Evolutionary conservation across 1,140 invertebrate genomes (phyloP), one percentile per base, ranked within the genome.

Genomic region (Luehdorfia chinensis): DNA sequence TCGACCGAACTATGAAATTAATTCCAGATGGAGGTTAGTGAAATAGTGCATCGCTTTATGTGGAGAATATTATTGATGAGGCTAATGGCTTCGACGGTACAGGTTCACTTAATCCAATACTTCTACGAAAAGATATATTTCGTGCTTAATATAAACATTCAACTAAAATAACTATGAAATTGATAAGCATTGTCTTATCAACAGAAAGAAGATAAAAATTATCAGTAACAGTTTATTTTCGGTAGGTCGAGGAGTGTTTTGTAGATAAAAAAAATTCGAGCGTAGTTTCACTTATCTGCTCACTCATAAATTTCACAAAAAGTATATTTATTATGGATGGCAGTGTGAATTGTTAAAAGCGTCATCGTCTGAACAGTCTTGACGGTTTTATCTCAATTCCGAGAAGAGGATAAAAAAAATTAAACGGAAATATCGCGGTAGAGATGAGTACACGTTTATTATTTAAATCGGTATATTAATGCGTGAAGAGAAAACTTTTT

Each of bases 331-430:
- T 57, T 49, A 34, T 34, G 43, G 52, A 39, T 39, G 33, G 32
- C 31, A 30, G 50, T 31, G 56, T 54, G 55, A 54, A 50, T 53
- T 58, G 53, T 51, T 59, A 56, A 44, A 31, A 33, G 18, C 54
- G 47, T 56, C 52, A 50, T 33, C 51, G 43, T 33, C 51, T 33
- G 28, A 48, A 50, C 39, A n/a, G 41, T 39, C 31, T 39, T 39
- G 31, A 56, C 16, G 47, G 48, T 45, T 51, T 73, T 76, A 79
- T 79, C 75, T 63, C 15, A 31, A 28, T 79, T 73, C 73, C 39
- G 37, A 69, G 73, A 75, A 79, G 9, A 32, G 43, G 44, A 75
- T 48, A 75, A 73, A 66, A 68, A 67, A 61, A 45, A 46, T 27
- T 49, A 13, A n/a, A n/a, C n/a, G n/a, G n/a, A n/a, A n/a, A n/a